These are phyloP conservation scores for Cyaniris semiargus DNA, from an alignment of 2,888 invertebrate species.

Conservation along the genomic window DNA sequence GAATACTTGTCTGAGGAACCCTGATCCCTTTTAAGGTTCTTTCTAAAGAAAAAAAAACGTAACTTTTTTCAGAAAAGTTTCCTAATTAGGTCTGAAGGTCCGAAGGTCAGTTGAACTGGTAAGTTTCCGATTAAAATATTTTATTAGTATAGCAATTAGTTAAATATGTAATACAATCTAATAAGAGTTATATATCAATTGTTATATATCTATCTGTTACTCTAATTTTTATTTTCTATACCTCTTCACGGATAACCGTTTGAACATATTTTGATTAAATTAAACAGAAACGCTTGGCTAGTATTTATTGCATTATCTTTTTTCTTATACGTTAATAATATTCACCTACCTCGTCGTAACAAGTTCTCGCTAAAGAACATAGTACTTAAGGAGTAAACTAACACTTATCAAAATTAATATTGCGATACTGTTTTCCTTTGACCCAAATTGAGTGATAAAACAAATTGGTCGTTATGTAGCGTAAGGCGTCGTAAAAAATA, in stretches of 20 bases:
- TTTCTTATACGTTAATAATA: neutral
- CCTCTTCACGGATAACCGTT: neutral
- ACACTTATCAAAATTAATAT: neutral
- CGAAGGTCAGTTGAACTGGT: neutral
- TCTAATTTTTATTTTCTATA: too few species aligned
- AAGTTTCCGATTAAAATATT: too few species aligned
- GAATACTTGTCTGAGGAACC: neutral
- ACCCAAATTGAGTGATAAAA: constrained; percentile 6
- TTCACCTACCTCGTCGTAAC: neutral
- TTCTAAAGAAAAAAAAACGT: neutral
- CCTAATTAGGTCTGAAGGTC: neutral
- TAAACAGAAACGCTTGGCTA: too few species aligned
- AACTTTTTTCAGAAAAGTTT: constrained; percentile 5
- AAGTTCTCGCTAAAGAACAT: neutral
- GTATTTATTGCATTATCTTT: neutral
- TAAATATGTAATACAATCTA: too few species aligned
- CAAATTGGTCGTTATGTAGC: neutral
- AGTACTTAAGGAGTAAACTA: neutral
- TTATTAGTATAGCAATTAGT: too few species aligned
- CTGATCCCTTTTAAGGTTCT: constrained; percentile 6
- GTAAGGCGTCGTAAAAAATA: constrained; percentile 9
- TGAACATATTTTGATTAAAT: neutral
- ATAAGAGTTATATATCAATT: neutral
- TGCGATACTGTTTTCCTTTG: neutral
- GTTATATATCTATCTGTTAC: too few species aligned